phyloP scores from a whole-genome alignment of 1,140 invertebrate species.

The Zaprionus lachaisei region DNA sequence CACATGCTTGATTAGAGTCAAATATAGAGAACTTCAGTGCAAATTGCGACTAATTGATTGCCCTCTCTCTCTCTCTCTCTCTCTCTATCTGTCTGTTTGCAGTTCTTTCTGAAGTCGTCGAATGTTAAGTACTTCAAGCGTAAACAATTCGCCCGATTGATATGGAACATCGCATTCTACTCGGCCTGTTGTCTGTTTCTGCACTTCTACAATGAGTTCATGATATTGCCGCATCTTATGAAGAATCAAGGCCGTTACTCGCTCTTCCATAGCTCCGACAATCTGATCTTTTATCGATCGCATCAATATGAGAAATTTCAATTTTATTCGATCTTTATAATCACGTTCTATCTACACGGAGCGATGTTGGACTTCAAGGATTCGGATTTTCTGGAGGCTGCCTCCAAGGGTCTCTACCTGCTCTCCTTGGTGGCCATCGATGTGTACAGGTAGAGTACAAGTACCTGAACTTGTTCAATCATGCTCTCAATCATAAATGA shows the following conservation, averaged over 20 bases:
- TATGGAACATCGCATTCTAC: constrained; percentile 83
- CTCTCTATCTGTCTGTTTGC: constrained; percentile 7
- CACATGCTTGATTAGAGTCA: not conserved
- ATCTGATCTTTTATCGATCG: constrained; percentile 79
- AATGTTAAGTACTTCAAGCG: constrained; percentile 80
- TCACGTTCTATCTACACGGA: constrained; percentile 79
- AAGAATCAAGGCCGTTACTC: constrained; percentile 80
- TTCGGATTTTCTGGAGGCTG: constrained; percentile 73
- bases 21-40: not conserved
- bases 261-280: constrained; percentile 79
- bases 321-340: constrained; percentile 81
- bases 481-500: not conserved
- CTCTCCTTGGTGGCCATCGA: constrained; percentile 70
- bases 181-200: constrained; percentile 74
- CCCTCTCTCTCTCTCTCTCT: not conserved
- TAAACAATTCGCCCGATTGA: constrained; percentile 75
- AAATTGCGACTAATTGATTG: constrained; percentile 37
- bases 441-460: constrained; percentile 61
- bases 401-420: constrained; percentile 75
- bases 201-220: constrained; percentile 81
- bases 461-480: not conserved
- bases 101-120: constrained; percentile 79
- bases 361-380: constrained; percentile 82
- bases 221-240: constrained; percentile 77
- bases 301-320: constrained; percentile 81